Evolutionary conservation across 2,888 invertebrate genomes (phyloP).

Genomic region (Sacculina carcini): DNA sequence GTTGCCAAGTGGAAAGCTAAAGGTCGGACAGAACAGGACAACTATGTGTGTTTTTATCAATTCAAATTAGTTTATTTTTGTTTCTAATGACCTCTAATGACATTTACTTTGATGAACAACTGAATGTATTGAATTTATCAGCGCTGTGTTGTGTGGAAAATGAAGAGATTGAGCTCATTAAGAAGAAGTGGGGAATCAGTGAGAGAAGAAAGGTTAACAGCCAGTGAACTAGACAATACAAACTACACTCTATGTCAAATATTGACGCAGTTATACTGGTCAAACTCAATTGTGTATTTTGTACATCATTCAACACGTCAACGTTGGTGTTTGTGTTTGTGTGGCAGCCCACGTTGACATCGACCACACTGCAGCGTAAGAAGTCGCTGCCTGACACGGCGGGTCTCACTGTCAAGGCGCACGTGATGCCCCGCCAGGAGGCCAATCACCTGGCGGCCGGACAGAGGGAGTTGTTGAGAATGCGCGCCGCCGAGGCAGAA

Average conservation of each 20-base stretch:
- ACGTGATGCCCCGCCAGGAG: constrained; percentile 70
- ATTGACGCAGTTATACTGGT: constrained; percentile 2
- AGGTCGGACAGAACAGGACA: no score
- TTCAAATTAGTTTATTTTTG: no score
- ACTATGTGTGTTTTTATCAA: no score
- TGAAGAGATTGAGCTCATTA: no score
- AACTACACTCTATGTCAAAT: neutral
- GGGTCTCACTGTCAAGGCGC: constrained; percentile 47
- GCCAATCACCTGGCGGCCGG: constrained; percentile 79
- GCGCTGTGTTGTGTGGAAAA: no score
- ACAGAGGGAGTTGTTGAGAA: constrained; percentile 73
- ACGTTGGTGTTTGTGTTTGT: constrained; percentile 6
- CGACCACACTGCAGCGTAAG: constrained; percentile 48
- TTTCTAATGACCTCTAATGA: no score
- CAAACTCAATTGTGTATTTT: constrained; percentile 7
- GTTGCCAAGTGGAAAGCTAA: no score
- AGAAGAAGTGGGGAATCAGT: no score
- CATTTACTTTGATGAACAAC: no score
- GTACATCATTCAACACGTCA: constrained; percentile 1
- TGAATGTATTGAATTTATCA: no score
- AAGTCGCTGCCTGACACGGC: constrained; percentile 75
- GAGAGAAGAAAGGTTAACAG: no score
- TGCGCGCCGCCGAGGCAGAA: constrained; percentile 70
- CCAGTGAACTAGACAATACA: neutral
- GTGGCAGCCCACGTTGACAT: constrained; percentile 9